Evolutionary conservation across 1,140 invertebrate species (phyloP), one percentile per base, ranked within the genome.

Genomic region (Vanessa tameamea): DNA sequence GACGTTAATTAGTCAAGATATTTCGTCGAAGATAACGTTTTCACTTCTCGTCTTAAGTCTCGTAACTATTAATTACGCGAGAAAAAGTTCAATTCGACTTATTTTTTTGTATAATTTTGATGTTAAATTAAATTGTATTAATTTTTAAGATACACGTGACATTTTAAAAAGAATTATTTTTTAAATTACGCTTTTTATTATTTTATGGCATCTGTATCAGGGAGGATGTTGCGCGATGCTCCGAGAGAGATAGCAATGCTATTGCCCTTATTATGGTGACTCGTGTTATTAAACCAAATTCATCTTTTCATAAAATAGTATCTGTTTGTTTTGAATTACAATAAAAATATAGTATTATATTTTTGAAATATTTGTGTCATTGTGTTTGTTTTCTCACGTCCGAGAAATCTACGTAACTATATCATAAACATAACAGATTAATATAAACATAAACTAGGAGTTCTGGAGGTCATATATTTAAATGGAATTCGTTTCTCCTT

Each of bases 151-250:
- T 48, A 13, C 11, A 43, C 8, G 37, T 43, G 3, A 6, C 9
- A 43, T 1, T 31, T 9, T 7, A 8, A 53, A 53, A 53, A 53
- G 1, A n/a, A 3, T 16, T 16, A n/a, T 16, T 51, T n/a, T n/a
- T n/a, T n/a, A 9, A 53, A 53, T 57, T 16, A 23, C 9, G 13
- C 20, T 6, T 11, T 20, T 57, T 2, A 5, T 57, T 57, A n/a
- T 53, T 53, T 6, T 57, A 23, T 13, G n/a, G 6, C 3, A 57
- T n/a, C n/a, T 53, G 23, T 57, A 57, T 57, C 53, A 23, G 53
- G 8, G 53, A 57, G 53, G 53, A 57, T 57, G 53, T 57, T 57
- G 53, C 53, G 23, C 20, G 53, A 57, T n/a, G 53, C 8, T 57
- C 53, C 20, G 53, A 57, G 53, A 50, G 48, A 26, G 53, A 57